Base-by-base conservation (phyloP, 2,888 invertebrate species). In the Rhaphigaster nebulosa region DNA sequence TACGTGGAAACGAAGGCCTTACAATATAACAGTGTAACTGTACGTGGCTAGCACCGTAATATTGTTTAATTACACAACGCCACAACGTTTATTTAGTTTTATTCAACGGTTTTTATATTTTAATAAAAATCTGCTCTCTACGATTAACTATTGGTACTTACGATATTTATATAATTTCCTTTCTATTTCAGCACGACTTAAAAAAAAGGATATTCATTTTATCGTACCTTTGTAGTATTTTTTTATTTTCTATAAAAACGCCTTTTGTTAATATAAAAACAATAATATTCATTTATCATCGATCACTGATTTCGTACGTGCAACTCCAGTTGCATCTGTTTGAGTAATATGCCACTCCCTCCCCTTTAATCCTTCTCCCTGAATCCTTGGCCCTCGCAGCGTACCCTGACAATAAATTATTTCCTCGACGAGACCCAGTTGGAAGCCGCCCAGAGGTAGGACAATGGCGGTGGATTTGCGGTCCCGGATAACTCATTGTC, bases 401-500 rank as follows among this genome's bases (percentile, higher is more conserved):
- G n/a, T n/a, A 60, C 60, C 26, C 60, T 18, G 29, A 65, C 29
- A 29, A 65, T 65, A 65, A 65, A 65, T 65, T 65, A 65, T 65
- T 65, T 65, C 65, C 29, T 4, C 4, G 65, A 65, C 29, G 15
- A 29, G 5, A 13, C n/a, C n/a, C n/a, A 18, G 65, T 29, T 65
- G 65, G 65, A 65, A 29, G 18, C n/a, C 13, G n/a, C 18, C 65
- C 65, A 65, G 29, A 15, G 65, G 8, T 15, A 29, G 65, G 65
- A 29, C 65, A 29, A 29, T 65, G 65, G 65, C 18, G 13, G 29
- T 65, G 65, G 65, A 65, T 65, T 65, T 65, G 65, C 65, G 29
- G 60, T 60, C 60, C 60, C n/a, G 60, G 60, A 60, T n/a, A 65
- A 65, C 65, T 65, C 65, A 65, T 65, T 65, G 65, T 65, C 65